Evolutionary conservation across 1,140 invertebrate genomes (phyloP), one percentile per base, ranked within the genome.

Genomic region (Eriocheir sinensis): DNA sequence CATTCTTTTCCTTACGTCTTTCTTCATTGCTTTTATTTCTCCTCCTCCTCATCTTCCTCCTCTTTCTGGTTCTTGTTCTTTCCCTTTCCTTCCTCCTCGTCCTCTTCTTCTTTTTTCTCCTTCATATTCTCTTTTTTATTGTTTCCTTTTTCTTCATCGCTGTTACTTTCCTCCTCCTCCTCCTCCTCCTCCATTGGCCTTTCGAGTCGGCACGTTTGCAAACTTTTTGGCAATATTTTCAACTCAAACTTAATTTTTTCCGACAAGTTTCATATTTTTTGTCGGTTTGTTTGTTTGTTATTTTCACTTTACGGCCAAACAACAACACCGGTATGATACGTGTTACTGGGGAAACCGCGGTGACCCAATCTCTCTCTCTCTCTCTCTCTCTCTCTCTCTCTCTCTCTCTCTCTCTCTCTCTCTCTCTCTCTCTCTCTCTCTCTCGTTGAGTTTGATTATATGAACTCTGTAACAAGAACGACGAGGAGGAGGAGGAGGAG

Each of bases 341-440:
- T 72, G 60, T 72, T 72, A n/a, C 60, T 72, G 9, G 60, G 60
- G 60, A n/a, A 72, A 72, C 60, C 27, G 60, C 60, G 60, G 6
- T 72, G 60, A 72, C 60, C 60, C 21, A n/a, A 72, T 8, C 44
- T 48, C 44, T 15, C 44, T 48, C 44, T 48, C 44, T 48, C 44
- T 48, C 44, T 48, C 44, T 48, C 44, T 48, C 15, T 48, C 44
- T 15, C 44, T 2, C 60, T 72, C 60, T 72, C 53, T 60, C 53
- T 60, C 53, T 60, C 53, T 60, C 53, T 48, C 44, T 48, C 44
- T 48, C 44, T 48, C 44, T 48, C 53, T 60, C 53, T 60, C 53
- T 60, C 53, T 60, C 60, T 72, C 60, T 72, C 60, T 72, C 60
- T 72, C 60, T 72, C 60, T 72, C 60, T 72, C 60, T 72, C 60